Conservation (phyloP, 2,113 vertebrate species). For the Oryzias woworae region DNA sequence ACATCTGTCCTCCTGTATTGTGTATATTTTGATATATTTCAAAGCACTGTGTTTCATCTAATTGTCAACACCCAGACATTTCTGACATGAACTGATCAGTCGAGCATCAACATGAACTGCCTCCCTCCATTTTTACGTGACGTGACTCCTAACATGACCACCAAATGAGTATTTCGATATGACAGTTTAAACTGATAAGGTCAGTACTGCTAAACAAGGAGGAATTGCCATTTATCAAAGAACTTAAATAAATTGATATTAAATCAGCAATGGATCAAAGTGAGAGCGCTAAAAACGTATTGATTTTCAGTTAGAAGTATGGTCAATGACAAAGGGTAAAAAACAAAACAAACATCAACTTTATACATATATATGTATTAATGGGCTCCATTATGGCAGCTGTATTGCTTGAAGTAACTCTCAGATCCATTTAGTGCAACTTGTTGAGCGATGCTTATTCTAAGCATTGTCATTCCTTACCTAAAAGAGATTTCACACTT, state of each 20-base stretch:
- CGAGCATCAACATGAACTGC: slow-evolving; percentile 57
- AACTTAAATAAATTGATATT: slow-evolving; percentile 47
- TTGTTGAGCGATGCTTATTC: slow-evolving; percentile 26
- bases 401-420: slow-evolving; percentile 37
- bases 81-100: slow-evolving; percentile 38
- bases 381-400: slow-evolving; percentile 30
- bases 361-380: too few relatives aligned
- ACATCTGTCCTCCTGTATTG: too few relatives aligned
- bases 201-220: slow-evolving; percentile 60
- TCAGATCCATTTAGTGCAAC: slow-evolving; percentile 31
- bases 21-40: background rate
- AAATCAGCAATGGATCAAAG: slow-evolving; percentile 64
- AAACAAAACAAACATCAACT: too few relatives aligned
- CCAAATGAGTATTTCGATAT: slow-evolving; percentile 60
- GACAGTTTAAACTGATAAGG: slow-evolving; percentile 69
- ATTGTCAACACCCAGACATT: slow-evolving; percentile 35
- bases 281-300: slow-evolving; percentile 38
- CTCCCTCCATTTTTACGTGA: slow-evolving; percentile 49
- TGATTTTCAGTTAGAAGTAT: slow-evolving; percentile 52
- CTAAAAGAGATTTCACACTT: slow-evolving; percentile 16
- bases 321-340: slow-evolving; percentile 35
- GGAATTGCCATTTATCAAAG: slow-evolving; percentile 41
- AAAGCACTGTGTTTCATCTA: background rate
- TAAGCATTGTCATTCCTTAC: slow-evolving; percentile 4
- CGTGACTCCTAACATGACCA: slow-evolving; percentile 56